Conservation (phyloP, 2,113 vertebrate species). For the Tonatia bakeri region DNA sequence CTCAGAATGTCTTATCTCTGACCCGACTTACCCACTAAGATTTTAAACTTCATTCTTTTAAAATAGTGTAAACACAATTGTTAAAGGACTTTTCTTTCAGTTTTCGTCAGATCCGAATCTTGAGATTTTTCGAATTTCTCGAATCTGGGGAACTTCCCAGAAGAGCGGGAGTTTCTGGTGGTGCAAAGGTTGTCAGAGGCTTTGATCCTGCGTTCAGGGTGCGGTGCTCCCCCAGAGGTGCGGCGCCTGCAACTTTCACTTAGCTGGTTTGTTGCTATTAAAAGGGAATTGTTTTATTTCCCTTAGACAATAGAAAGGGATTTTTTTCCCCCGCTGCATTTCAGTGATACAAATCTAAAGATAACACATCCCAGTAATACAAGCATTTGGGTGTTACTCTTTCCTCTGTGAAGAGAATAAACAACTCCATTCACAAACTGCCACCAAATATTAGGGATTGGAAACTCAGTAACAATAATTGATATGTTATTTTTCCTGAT, state of each 20-base stretch:
- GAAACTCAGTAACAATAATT: neutral
- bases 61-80: constrained; percentile 4
- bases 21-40: neutral
- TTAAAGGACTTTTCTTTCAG: constrained; percentile 21
- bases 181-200: neutral
- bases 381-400: constrained; percentile 44
- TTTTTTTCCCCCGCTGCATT: constrained; percentile 2
- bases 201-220: constrained; percentile 35
- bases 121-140: neutral
- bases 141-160: constrained; percentile 51
- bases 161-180: neutral
- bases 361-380: neutral
- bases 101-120: constrained; percentile 21
- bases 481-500: neutral
- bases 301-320: neutral
- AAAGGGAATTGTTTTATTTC: constrained; percentile 51
- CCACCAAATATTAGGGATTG: neutral
- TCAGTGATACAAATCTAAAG: constrained; percentile 50
- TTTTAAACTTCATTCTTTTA: constrained; percentile 13
- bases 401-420: constrained; percentile 37
- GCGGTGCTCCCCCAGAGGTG: neutral
- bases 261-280: neutral
- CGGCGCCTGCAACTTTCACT: neutral
- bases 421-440: neutral
- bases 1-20: constrained; percentile 12